phyloP scores from a whole-genome alignment of 2,888 invertebrate species.

The Cybosia mesomella region DNA sequence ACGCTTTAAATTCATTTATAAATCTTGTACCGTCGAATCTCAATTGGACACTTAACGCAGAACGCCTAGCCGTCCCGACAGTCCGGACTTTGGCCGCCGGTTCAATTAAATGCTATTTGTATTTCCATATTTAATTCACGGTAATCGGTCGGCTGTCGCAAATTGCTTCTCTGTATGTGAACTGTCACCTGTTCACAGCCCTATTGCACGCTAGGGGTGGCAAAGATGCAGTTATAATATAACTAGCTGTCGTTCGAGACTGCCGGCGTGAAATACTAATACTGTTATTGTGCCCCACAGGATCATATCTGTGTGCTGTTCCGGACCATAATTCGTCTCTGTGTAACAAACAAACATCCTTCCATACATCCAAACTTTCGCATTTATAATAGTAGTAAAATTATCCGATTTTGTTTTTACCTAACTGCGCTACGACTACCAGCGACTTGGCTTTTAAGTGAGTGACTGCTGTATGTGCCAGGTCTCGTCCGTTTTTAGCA shows the following conservation, averaged over 20 bases:
- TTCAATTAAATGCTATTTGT: constrained; percentile 41
- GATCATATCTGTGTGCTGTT: no score
- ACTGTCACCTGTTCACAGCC: constrained; percentile 41
- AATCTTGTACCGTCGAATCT: background rate
- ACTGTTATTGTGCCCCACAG: no score
- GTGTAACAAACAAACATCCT: no score
- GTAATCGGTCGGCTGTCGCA: constrained; percentile 36
- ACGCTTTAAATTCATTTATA: background rate
- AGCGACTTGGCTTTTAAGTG: no score
- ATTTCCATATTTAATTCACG: constrained; percentile 47
- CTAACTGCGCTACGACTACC: no score
- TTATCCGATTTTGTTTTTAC: no score
- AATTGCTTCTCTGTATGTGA: constrained; percentile 50
- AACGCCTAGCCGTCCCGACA: background rate
- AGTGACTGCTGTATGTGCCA: no score
- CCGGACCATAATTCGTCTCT: no score
- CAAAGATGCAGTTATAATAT: background rate
- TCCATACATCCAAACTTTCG: background rate
- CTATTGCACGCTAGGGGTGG: constrained; percentile 12
- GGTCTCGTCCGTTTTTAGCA: no score
- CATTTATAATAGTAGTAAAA: background rate
- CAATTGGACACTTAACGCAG: constrained; percentile 9
- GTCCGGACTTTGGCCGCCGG: background rate
- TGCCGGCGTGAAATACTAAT: no score
- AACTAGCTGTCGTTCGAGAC: no score